These are phyloP conservation scores for Netelia inedita DNA, from an alignment of 2,888 invertebrate genomes.

Conservation along the genomic window DNA sequence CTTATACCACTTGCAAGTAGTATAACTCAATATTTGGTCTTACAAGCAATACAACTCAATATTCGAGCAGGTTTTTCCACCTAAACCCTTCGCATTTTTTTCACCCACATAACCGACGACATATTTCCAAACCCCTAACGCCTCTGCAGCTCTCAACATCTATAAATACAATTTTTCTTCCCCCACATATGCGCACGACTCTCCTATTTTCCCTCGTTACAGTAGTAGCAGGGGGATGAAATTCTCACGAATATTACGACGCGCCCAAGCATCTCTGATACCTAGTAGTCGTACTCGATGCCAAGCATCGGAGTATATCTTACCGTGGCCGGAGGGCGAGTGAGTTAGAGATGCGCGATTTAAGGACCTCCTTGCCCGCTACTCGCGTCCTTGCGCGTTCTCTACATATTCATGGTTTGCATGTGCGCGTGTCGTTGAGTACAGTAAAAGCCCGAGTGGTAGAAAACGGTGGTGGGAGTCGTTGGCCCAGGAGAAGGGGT, in stretches of 20 bases:
- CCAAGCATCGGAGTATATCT: constrained; percentile 38
- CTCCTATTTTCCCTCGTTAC: background rate
- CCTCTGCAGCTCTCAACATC: too few species aligned
- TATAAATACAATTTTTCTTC: background rate
- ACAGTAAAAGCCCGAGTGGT: constrained; percentile 35
- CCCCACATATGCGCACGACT: background rate
- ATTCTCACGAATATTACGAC: constrained; percentile 14
- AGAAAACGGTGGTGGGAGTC: background rate
- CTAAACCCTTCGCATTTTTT: too few species aligned
- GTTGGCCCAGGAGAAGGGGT: background rate
- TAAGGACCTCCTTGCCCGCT: constrained; percentile 21
- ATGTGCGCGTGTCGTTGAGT: constrained; percentile 10
- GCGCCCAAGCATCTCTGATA: constrained; percentile 7
- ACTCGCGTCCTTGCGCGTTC: too few species aligned
- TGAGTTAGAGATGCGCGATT: constrained; percentile 60
- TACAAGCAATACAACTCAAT: too few species aligned
- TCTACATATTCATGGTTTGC: background rate
- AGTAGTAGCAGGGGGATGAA: too few species aligned
- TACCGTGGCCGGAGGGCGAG: constrained; percentile 37
- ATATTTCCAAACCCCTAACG: too few species aligned
- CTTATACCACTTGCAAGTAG: too few species aligned
- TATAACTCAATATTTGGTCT: too few species aligned
- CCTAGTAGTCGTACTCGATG: constrained; percentile 9
- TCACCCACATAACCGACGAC: too few species aligned
- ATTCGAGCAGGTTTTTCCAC: too few species aligned